Base-by-base conservation (phyloP, 2,113 vertebrate genomes). In the Malurus cyaneus region DNA sequence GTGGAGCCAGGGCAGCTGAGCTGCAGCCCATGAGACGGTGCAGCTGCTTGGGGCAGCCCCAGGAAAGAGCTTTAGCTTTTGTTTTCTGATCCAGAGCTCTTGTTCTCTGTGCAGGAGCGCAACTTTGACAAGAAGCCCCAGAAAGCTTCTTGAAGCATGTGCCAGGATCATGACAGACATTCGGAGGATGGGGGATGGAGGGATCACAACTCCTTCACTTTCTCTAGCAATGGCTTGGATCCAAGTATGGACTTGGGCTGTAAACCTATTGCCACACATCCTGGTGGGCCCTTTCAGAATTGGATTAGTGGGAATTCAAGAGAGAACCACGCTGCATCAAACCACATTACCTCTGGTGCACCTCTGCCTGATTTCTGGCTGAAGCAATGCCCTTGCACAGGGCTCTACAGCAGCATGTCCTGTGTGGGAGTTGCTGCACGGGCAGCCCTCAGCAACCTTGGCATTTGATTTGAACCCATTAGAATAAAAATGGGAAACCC, bases 71-170 rank as follows among this genome's bases (percentile, higher is more conserved):
- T 65, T 88, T 39, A 69, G 59, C 28, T 96, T 83, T 83, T 46
- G 17, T 90, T 80, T 92, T 87, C 23, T 70, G 44, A 16, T 87
- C 52, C 81, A 87, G 34, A 94, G 73, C 42, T 84, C 69, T 54
- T 32, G 15, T 32, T 79, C 31, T 83, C 60, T 80, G 49, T 11
- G 59, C 31, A 36, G 76, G 47, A 80, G 44, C 34, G 65, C 0
- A 0, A 25, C 69, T 89, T 71, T 36, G 12, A 86, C 24, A 36
- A 87, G 52, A 71, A 86, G 44, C 9, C 29, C 8, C 69, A 64
- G 56, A 79, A 89, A 94, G 8, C 39, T 44, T 60, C 56, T 34
- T 57, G 64, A 86, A 93, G 66, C 0, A 0, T 18, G 17, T 59
- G 42, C 42, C 13, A 16, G 64, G 24, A 59, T 66, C 47, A 8